Conservation (phyloP, 2,113 vertebrate species). For the Bos indicus region DNA sequence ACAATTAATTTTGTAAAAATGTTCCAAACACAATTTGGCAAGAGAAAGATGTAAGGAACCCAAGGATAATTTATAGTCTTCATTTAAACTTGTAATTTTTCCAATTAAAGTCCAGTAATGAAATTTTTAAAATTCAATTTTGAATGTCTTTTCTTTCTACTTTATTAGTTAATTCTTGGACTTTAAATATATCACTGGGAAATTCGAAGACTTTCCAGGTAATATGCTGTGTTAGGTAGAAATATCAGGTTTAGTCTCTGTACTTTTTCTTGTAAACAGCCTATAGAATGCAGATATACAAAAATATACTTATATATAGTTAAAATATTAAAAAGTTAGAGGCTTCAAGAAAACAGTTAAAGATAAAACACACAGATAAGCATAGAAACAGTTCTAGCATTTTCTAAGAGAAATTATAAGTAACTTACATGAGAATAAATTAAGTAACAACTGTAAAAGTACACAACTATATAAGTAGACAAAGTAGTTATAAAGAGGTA, state of each 20-base stretch:
- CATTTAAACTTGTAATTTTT: neutral
- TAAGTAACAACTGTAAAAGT: neutral
- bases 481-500: neutral
- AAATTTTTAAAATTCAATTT: constrained; percentile 1
- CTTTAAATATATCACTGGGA: neutral
- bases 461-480: neutral
- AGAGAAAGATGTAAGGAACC: neutral
- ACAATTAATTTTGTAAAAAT: constrained; percentile 31
- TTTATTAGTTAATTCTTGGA: neutral
- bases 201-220: neutral
- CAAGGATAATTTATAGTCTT: neutral
- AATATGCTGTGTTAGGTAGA: neutral
- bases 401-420: neutral
- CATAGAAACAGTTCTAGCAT: neutral
- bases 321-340: neutral
- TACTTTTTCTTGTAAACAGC: neutral
- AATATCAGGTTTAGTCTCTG: neutral
- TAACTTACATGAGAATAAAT: neutral
- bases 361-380: neutral
- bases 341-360: neutral
- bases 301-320: neutral
- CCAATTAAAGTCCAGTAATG: neutral
- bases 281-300: neutral
- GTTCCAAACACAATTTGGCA: constrained; percentile 24
- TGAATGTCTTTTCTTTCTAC: neutral